Base-by-base conservation (phyloP, 2,888 invertebrate species). In the Amiota minor region DNA sequence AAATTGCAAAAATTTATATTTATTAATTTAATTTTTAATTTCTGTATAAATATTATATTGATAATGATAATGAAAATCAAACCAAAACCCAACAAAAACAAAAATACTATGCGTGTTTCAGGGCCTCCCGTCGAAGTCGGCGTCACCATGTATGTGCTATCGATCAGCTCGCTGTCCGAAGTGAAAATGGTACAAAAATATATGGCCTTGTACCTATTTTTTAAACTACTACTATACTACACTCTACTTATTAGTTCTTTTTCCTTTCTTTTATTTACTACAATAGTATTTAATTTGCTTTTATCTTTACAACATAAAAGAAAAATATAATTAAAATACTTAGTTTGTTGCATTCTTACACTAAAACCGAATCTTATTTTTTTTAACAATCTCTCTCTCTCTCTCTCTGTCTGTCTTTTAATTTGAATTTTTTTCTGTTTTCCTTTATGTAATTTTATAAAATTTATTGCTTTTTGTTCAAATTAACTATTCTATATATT, bases 151-250 rank as follows among this genome's bases (percentile, higher is more conserved):
- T 97, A 97, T 93, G 97, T 98, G 92, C 95, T 97, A 92, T 96
- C 96, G 92, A 98, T 98, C 94, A 96, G 97, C 93, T 97, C 97
- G 91, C 96, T 98, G 92, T 97, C 97, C 91, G 98, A 98, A 94
- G 97, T 97, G 92, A 95, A 97, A 94, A 98, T 97, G 97, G 97
- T 97, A 95, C 92, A 92, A 90, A 90, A 81, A 84, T 73, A 76
- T 75, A 81, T 86, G 81, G 75, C 75, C 78, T 83, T 86, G 86
- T 87, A 86, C 87, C 86, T 86, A 49, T 76, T 74, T 78, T 77
- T 49, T 72, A 12, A 56, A 72, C 64, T 59, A 16, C 20, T 70
- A 76, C 69, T 70, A 74, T 71, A 74, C 74, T 71, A 73, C 72
- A 70, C 71, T 77, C 75, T 61, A 70, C 75, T 78, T 73, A 46